These are phyloP conservation scores for Hoplodrina ambigua DNA, from an alignment of 2,888 invertebrate species.

Conservation along the genomic window DNA sequence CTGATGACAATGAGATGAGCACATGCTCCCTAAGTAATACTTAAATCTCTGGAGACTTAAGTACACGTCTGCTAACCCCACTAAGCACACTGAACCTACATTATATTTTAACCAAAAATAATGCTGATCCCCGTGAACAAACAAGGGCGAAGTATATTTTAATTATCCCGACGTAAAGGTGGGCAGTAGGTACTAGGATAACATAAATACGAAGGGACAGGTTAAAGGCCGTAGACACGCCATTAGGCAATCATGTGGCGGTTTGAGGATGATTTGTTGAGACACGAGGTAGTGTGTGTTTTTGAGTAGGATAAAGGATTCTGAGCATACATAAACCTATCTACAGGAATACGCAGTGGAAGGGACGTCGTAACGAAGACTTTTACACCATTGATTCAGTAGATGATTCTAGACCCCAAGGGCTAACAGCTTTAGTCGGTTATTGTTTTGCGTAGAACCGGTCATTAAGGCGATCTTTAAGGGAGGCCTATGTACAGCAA, in stretches of 20 bases:
- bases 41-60: not conserved
- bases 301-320: not conserved
- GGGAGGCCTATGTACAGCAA: too few relatives aligned
- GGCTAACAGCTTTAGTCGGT: too few relatives aligned
- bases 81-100: constrained; percentile 19
- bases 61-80: not conserved
- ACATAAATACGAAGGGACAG: constrained; percentile 46
- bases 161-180: constrained; percentile 30
- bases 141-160: constrained; percentile 37
- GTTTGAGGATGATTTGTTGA: constrained; percentile 31
- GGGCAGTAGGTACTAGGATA: constrained; percentile 37
- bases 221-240: constrained; percentile 40
- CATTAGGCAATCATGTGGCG: constrained; percentile 42
- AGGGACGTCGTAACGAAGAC: too few relatives aligned
- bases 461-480: too few relatives aligned
- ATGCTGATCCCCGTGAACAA: constrained; percentile 36
- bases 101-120: constrained; percentile 47
- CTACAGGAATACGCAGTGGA: not conserved
- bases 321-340: not conserved
- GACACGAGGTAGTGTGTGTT: constrained; percentile 18
- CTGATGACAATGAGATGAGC: not conserved
- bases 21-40: not conserved
- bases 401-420: too few relatives aligned
- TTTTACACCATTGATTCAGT: too few relatives aligned
- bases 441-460: too few relatives aligned